These are phyloP conservation scores for Amblyraja radiata DNA, from an alignment of 2,797 vertebrate genomes.

Conservation along the genomic window DNA sequence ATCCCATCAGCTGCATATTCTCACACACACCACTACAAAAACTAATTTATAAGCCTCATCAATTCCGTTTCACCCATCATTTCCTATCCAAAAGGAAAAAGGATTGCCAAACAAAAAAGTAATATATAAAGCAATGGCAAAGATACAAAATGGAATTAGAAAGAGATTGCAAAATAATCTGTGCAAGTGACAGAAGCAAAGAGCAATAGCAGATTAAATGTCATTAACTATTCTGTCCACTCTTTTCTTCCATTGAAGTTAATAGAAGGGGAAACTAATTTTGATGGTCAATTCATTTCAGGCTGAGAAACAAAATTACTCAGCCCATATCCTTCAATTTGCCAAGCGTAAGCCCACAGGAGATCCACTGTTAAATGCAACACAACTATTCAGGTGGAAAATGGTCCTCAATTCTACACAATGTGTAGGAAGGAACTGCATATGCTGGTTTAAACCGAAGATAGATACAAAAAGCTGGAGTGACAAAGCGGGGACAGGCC, in stretches of 20 bases:
- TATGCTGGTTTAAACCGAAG: no score
- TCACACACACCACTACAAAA: constrained; percentile 20
- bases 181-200: neutral
- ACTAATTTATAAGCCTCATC: constrained; percentile 26
- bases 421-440: no score
- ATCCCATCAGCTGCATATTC: neutral
- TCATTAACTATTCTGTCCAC: neutral
- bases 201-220: neutral
- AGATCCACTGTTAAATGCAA: neutral
- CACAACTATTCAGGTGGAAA: neutral
- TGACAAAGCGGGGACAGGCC: no score
- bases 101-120: neutral
- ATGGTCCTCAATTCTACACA: no score
- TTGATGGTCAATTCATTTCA: no score
- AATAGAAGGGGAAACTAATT: neutral
- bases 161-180: neutral
- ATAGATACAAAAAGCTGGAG: no score
- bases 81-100: constrained; percentile 3
- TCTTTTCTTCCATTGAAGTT: neutral
- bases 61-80: constrained; percentile 31
- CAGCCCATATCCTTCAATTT: neutral
- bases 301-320: neutral
- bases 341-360: neutral
- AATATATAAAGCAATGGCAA: neutral
- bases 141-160: neutral